A percentile compares a stretch with the other conserved stretches of the same genome.
Conservation (phyloP, 1,140 invertebrate species). For the Trichoplusia ni region DNA sequence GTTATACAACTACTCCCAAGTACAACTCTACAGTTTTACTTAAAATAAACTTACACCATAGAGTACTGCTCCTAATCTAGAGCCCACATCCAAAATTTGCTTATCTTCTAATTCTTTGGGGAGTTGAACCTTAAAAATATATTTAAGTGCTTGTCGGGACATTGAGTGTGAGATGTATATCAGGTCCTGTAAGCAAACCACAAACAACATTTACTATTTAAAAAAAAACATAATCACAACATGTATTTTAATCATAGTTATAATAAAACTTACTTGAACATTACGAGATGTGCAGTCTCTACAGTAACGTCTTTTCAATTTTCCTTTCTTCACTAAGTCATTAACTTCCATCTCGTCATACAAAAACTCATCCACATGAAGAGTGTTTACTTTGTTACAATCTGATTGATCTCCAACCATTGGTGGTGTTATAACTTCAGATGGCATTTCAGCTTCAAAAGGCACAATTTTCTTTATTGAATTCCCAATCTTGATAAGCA, state of each 20-base stretch:
- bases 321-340: slow-evolving; percentile 82
- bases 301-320: slow-evolving; percentile 85
- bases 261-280: slow-evolving; percentile 64
- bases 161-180: slow-evolving; percentile 87
- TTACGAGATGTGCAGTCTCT: slow-evolving; percentile 84
- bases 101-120: slow-evolving; percentile 83
- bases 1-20: neutral
- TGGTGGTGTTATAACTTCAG: slow-evolving; percentile 82
- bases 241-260: neutral
- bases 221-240: too few relatives aligned
- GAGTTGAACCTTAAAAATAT: slow-evolving; percentile 85
- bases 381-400: slow-evolving; percentile 82
- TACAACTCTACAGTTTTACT: too few relatives aligned
- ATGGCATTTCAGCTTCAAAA: slow-evolving; percentile 81
- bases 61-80: slow-evolving; percentile 86
- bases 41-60: slow-evolving; percentile 83
- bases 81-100: slow-evolving; percentile 86
- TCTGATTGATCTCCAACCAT: slow-evolving; percentile 83
- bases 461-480: slow-evolving; percentile 82
- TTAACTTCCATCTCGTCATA: slow-evolving; percentile 86
- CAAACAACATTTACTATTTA: too few relatives aligned
- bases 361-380: slow-evolving; percentile 87
- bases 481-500: slow-evolving; percentile 78
- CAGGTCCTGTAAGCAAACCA: slow-evolving; percentile 68
- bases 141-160: slow-evolving; percentile 83